Percentiles rank a stretch among this genome's conserved stretches.
phyloP scores from a whole-genome alignment of 1,140 invertebrate genomes.

The Bombus turneri region DNA sequence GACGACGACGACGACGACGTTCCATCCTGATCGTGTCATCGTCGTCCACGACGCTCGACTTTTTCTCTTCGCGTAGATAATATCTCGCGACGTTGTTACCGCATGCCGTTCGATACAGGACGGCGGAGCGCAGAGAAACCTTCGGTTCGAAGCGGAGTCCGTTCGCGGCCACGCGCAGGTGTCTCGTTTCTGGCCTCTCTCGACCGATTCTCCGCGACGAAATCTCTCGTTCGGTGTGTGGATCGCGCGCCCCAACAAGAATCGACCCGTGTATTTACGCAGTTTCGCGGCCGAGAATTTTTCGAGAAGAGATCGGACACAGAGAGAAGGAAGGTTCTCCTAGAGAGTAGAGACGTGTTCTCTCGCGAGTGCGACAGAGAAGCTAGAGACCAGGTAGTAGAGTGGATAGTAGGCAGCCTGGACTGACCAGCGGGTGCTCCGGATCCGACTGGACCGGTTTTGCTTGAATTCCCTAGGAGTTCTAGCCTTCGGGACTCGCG shows the following conservation, averaged over 20 bases:
- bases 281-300: conserved; percentile 7
- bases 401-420: conserved; percentile 64
- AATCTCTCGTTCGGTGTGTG: neutral
- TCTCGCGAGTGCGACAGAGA: conserved; percentile 28
- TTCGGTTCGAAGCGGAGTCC: too few relatives aligned
- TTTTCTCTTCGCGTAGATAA: conserved; percentile 50
- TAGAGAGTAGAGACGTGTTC: neutral
- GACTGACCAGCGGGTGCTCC: conserved; percentile 76
- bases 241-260: neutral
- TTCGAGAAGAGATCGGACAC: neutral
- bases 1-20: conserved; percentile 47
- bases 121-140: neutral
- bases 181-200: too few relatives aligned
- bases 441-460: conserved; percentile 79
- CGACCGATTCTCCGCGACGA: neutral
- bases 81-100: conserved; percentile 56
- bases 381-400: conserved; percentile 68
- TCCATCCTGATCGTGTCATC: conserved; percentile 66
- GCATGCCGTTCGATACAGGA: conserved; percentile 51
- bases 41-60: conserved; percentile 56
- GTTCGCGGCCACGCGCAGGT: too few relatives aligned
- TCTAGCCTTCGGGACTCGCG: conserved; percentile 74
- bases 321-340: neutral
- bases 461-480: conserved; percentile 77
- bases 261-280: neutral